Evolutionary conservation across 2,888 invertebrate genomes (phyloP).

Genomic region (Callimorpha dominula): DNA sequence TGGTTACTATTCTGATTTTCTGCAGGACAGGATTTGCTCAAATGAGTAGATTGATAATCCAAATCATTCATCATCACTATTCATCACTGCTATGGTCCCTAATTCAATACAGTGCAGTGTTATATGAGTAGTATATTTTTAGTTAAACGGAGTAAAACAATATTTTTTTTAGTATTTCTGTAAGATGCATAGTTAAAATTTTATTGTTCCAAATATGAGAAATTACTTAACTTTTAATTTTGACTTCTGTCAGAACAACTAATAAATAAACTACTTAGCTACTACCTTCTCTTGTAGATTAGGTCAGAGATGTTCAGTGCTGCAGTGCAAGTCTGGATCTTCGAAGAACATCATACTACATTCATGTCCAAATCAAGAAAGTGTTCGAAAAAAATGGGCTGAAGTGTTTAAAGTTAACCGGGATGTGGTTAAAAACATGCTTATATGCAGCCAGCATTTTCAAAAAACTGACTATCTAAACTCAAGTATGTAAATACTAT

Average conservation of each 20-base stretch:
- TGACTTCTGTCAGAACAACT: background rate
- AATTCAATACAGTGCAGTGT: background rate
- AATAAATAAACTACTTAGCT: background rate
- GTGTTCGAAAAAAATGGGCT: constrained; percentile 44
- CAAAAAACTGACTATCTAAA: constrained; percentile 36
- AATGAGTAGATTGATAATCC: background rate
- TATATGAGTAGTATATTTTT: background rate
- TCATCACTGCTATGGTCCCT: background rate
- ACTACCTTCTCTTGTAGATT: constrained; percentile 19
- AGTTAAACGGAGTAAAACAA: background rate
- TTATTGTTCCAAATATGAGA: no score
- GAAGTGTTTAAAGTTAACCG: constrained; percentile 41
- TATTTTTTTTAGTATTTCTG: no score
- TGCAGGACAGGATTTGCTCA: background rate
- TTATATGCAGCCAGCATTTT: constrained; percentile 47
- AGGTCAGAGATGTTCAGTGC: constrained; percentile 43
- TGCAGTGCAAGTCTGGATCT: constrained; percentile 39
- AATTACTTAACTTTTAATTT: background rate
- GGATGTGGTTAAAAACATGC: constrained; percentile 41
- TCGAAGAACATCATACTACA: constrained; percentile 37
- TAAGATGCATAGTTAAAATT: no score
- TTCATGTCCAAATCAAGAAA: constrained; percentile 41
- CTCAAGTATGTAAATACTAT: constrained; percentile 36
- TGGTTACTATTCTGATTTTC: background rate
- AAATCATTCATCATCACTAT: background rate